Percentiles rank a stretch among this genome's conserved stretches.
phyloP scores from a whole-genome alignment of 2,113 vertebrate species.

The Etia nguti region DNA sequence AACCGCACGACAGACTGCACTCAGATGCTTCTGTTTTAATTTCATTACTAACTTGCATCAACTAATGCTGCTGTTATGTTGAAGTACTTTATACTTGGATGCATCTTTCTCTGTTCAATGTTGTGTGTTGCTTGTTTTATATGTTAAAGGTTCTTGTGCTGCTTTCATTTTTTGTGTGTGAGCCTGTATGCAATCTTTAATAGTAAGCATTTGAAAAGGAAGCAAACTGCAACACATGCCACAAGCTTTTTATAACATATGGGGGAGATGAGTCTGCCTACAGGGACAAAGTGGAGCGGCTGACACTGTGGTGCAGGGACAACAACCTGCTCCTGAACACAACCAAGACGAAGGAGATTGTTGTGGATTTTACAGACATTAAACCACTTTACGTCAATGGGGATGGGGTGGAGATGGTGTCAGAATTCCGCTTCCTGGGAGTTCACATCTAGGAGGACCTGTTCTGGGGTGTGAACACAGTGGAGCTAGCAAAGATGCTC shows the following conservation, averaged over 20 bases:
- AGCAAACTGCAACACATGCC: neutral
- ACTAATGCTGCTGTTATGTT: neutral
- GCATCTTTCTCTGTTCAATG: neutral
- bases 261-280: neutral
- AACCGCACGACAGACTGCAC: neutral
- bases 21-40: neutral
- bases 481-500: neutral
- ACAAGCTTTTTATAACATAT: neutral
- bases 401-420: neutral
- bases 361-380: neutral
- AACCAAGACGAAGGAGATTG: neutral
- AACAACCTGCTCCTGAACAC: neutral
- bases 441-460: neutral
- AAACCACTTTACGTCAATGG: neutral
- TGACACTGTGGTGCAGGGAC: neutral
- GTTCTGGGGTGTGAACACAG: neutral
- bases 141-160: neutral
- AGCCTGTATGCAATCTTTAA: neutral
- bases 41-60: neutral
- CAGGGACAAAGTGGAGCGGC: neutral
- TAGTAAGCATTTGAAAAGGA: neutral
- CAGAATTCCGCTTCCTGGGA: neutral
- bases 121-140: neutral
- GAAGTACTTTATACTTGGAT: neutral
- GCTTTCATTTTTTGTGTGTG: neutral